Evolutionary conservation across 2,113 vertebrate genomes (phyloP), one percentile per base, ranked within the genome.

Genomic region (Hyaena hyaena): DNA sequence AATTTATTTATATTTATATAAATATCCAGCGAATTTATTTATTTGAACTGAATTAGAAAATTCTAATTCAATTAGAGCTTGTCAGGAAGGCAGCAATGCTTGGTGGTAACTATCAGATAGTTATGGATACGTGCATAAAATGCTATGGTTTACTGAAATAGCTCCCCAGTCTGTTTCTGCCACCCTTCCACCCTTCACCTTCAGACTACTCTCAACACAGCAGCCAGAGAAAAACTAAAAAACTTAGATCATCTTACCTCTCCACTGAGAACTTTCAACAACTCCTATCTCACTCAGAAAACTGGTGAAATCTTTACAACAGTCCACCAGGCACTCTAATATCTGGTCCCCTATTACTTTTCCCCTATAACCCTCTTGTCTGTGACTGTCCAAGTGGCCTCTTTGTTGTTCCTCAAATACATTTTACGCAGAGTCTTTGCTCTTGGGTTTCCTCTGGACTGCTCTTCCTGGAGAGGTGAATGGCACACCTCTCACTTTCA

Each of bases 1-100:
- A 76, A 91, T 92, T 83, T 93, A 83, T 33, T 88, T 88, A 76
- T 61, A 39, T 39, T 39, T 39, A 39, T 39, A 39, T 39, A 39
- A 39, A 83, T 76, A 43, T 26, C 11, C 68, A 88, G 21, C 50
- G 77, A 76, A 91, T 92, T 83, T 93, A 83, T 33, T 88, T 88
- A 76, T 61, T 83, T 92, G 33, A 83, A 77, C 77, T 88, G 66
- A 76, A 77, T 76, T 84, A 71, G 74, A 94, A 94, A 94, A 91
- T 73, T 45, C 43, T 80, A 80, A 93, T 90, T 93, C 50, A 66
- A 61, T 77, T 94, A 90, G 11, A 88, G 33, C 69, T 88, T 79
- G 21, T 84, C 69, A 92, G 71, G 53, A 92, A 92, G 31, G 31
- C n/a, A 96, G 80, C 71, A 85, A 65, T 61, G 58, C 71, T 93